These are phyloP conservation scores for Ciona savignyi DNA, from an alignment of 23 tunicate genomes.

Conservation along the genomic window DNA sequence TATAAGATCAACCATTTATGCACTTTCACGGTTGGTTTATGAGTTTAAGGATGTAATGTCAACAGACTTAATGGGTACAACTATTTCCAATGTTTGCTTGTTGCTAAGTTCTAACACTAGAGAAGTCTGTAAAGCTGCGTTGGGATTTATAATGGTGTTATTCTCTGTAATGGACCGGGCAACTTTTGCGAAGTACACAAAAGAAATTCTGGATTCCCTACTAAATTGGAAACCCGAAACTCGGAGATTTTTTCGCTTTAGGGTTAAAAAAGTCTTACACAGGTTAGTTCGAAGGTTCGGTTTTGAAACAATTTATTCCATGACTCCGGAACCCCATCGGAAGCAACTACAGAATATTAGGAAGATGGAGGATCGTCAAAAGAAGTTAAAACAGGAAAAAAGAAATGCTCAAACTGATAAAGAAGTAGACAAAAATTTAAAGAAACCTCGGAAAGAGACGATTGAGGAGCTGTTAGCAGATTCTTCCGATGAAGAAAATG, in stretches of 20 bases:
- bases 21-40: conserved; percentile 59
- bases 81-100: conserved; percentile 56
- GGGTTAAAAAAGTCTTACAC: conserved; percentile 47
- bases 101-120: conserved; percentile 62
- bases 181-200: conserved; percentile 27
- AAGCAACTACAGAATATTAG: conserved; percentile 54
- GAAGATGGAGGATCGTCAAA: conserved; percentile 35
- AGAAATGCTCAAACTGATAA: neutral
- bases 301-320: conserved; percentile 56
- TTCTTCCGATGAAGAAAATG: conserved; percentile 61
- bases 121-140: conserved; percentile 68
- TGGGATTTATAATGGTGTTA: conserved; percentile 63
- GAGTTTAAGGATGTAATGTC: conserved; percentile 71
- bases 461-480: conserved; percentile 82
- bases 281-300: conserved; percentile 73
- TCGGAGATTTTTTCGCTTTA: conserved; percentile 50
- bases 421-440: neutral
- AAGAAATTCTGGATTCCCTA: conserved; percentile 45
- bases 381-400: conserved; percentile 18
- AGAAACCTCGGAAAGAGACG: conserved; percentile 32
- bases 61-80: conserved; percentile 25
- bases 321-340: conserved; percentile 51
- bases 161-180: conserved; percentile 33
- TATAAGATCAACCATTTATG: conserved; percentile 41
- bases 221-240: conserved; percentile 78